Evolutionary conservation across 2,797 vertebrate genomes (phyloP).

Genomic region (Myoxocephalus aenaeus): DNA sequence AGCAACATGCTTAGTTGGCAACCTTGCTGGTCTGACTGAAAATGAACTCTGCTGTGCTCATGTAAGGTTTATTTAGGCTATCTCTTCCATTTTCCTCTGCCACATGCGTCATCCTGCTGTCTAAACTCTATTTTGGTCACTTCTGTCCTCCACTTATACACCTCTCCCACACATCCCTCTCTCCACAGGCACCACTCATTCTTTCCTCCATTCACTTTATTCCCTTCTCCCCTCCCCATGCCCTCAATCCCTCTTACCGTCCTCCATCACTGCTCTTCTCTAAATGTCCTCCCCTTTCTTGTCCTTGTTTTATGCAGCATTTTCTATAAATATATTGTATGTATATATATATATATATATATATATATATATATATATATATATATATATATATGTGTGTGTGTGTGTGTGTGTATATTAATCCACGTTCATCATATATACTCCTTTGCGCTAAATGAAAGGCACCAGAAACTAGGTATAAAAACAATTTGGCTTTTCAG

Average conservation of each 20-base stretch:
- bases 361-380: slow-evolving; percentile 70
- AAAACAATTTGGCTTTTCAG: slow-evolving; percentile 81
- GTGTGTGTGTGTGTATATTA: slow-evolving; percentile 44
- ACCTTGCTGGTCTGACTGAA: slow-evolving; percentile 28
- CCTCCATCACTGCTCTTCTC: slow-evolving; percentile 52
- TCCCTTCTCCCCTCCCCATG: slow-evolving; percentile 45
- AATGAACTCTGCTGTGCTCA: slow-evolving; percentile 27
- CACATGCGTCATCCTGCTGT: slow-evolving; percentile 38
- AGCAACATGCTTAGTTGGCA: slow-evolving; percentile 20
- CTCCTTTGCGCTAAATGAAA: slow-evolving; percentile 70
- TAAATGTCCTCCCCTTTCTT: slow-evolving; percentile 67
- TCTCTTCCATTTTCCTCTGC: slow-evolving; percentile 41
- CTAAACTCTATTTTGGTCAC: slow-evolving; percentile 55
- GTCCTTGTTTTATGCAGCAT: slow-evolving; percentile 74
- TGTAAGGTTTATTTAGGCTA: slow-evolving; percentile 39
- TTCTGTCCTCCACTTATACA: slow-evolving; percentile 46
- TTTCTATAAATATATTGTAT: slow-evolving; percentile 66
- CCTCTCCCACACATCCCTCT: slow-evolving; percentile 39
- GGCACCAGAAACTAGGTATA: slow-evolving; percentile 75
- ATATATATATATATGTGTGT: too few relatives aligned
- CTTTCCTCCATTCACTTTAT: slow-evolving; percentile 49
- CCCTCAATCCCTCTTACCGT: slow-evolving; percentile 60
- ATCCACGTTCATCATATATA: slow-evolving; percentile 77
- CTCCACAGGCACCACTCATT: slow-evolving; percentile 45
- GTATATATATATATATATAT: too few relatives aligned